Evolutionary conservation across 1,140 invertebrate genomes (phyloP).

Genomic region (Drosophila pandora): DNA sequence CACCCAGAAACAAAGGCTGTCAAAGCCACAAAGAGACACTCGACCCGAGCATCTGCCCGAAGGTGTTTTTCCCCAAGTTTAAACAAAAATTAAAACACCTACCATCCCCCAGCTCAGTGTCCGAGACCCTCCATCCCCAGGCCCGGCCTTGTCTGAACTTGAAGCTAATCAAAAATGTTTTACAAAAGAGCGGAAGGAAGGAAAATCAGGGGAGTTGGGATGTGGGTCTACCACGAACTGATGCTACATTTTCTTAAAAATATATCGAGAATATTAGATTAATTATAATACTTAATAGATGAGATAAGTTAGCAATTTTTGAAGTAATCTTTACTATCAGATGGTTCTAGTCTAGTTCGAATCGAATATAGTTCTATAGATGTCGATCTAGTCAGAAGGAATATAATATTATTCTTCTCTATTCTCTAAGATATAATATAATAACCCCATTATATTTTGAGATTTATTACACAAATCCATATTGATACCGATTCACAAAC

Average conservation of each 20-base stretch:
- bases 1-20: slow-evolving; percentile 65
- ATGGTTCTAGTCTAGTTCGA: too few relatives aligned
- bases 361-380: too few relatives aligned
- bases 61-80: slow-evolving; percentile 67
- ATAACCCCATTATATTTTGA: too few relatives aligned
- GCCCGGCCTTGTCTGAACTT: slow-evolving; percentile 39
- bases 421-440: too few relatives aligned
- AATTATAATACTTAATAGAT: too few relatives aligned
- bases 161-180: slow-evolving; percentile 69
- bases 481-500: too few relatives aligned
- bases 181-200: slow-evolving; percentile 31
- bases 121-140: slow-evolving; percentile 9
- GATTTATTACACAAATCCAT: too few relatives aligned
- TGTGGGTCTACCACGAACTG: background rate
- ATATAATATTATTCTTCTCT: too few relatives aligned
- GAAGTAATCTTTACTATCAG: too few relatives aligned
- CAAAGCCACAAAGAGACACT: slow-evolving; percentile 80
- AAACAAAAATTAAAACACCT: slow-evolving; percentile 74
- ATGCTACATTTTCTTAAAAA: slow-evolving; percentile 24
- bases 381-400: too few relatives aligned
- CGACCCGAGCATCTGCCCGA: slow-evolving; percentile 61
- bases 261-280: too few relatives aligned
- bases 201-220: slow-evolving; percentile 6
- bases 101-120: slow-evolving; percentile 21
- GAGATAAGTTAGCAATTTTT: too few relatives aligned